Evolutionary conservation across 2,888 invertebrate genomes (phyloP).

Genomic region (Odontocolon sp.): DNA sequence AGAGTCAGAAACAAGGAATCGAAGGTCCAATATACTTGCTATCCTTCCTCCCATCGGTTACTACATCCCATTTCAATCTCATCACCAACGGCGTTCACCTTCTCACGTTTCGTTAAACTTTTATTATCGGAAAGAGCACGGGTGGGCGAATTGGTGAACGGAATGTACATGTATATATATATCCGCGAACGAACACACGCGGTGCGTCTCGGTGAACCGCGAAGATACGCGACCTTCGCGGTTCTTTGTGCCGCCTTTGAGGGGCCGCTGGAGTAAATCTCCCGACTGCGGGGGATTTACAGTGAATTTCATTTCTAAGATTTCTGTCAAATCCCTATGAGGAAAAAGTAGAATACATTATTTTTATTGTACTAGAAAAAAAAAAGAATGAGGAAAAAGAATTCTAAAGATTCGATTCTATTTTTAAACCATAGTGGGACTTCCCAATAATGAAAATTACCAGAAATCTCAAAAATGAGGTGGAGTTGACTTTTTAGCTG

Average conservation of each 20-base stretch:
- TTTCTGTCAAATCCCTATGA: not conserved
- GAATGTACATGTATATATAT: not conserved
- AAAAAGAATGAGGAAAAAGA: too few species aligned
- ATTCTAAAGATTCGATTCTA: too few species aligned
- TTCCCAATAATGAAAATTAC: too few species aligned
- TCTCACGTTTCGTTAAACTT: not conserved
- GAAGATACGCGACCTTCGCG: conserved; percentile 26
- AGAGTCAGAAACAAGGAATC: conserved; percentile 22
- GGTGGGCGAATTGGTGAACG: not conserved
- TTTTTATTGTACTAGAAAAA: not conserved
- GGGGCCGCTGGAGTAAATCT: not conserved
- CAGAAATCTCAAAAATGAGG: too few species aligned
- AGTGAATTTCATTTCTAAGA: not conserved
- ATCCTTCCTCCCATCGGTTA: conserved; percentile 23
- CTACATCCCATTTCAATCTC: not conserved
- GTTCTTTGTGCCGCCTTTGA: conserved; percentile 8
- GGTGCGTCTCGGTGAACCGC: conserved; percentile 1
- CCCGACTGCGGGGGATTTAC: not conserved
- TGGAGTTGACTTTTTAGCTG: not conserved
- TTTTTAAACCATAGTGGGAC: too few species aligned
- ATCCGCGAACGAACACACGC: not conserved
- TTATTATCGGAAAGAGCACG: not conserved
- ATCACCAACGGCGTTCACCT: not conserved
- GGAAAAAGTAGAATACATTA: conserved; percentile 23
- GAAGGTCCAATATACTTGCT: conserved; percentile 26